These are phyloP conservation scores for Capromys pilorides DNA, from an alignment of 2,797 vertebrate species.

Conservation along the genomic window DNA sequence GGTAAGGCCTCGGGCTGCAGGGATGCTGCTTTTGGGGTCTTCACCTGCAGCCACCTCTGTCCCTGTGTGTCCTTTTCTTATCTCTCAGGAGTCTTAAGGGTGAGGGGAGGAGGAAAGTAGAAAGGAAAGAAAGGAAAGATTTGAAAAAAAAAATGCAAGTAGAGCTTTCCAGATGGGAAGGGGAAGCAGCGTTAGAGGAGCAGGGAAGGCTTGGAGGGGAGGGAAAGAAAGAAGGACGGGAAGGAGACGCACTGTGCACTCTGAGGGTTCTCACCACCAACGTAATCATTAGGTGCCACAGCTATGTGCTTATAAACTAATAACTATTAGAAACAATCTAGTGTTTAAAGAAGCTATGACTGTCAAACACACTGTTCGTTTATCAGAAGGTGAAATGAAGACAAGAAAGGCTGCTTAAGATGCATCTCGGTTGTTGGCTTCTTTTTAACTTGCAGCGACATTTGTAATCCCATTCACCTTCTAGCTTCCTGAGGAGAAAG, in stretches of 20 bases:
- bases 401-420: background rate
- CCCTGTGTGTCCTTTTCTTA: background rate
- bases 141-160: background rate
- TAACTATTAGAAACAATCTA: background rate
- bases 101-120: background rate
- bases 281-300: background rate
- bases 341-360: background rate
- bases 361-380: background rate
- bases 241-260: background rate
- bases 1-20: background rate
- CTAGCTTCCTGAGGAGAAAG: background rate
- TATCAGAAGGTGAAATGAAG: background rate
- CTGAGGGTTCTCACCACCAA: too few species aligned
- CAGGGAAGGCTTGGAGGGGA: background rate
- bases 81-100: background rate
- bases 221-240: background rate
- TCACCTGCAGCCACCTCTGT: accelerated
- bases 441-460: background rate
- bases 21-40: background rate
- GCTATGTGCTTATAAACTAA: background rate
- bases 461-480: background rate
- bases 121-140: background rate
- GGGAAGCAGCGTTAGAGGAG: background rate
- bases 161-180: background rate
- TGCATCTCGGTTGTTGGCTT: background rate